These are phyloP conservation scores for Drosophila miranda DNA, from an alignment of 1,140 invertebrate species.

Conservation along the genomic window DNA sequence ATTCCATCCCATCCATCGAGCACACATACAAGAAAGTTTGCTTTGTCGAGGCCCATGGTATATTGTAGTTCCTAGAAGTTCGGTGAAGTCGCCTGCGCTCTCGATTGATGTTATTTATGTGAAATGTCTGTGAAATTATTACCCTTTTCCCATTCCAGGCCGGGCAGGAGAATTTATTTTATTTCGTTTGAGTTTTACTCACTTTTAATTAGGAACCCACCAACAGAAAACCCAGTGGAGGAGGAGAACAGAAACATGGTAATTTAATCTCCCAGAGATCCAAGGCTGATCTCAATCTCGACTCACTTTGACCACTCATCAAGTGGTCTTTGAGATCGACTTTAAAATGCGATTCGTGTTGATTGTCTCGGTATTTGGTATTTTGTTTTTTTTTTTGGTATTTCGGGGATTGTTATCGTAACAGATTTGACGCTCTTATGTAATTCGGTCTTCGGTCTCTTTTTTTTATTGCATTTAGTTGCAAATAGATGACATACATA, in stretches of 20 bases:
- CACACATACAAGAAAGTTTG: slow-evolving; percentile 59
- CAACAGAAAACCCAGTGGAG: slow-evolving; percentile 3
- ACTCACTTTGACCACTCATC: slow-evolving; percentile 76
- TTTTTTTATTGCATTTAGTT: slow-evolving; percentile 67
- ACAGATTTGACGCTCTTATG: slow-evolving; percentile 73
- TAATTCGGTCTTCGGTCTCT: slow-evolving; percentile 8
- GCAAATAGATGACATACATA: slow-evolving; percentile 74
- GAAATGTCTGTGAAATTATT: slow-evolving; percentile 80
- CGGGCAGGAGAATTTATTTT: slow-evolving; percentile 65
- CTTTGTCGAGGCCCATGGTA: slow-evolving; percentile 39
- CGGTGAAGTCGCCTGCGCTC: slow-evolving; percentile 38
- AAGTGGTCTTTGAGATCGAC: slow-evolving; percentile 62
- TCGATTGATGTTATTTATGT: slow-evolving; percentile 80
- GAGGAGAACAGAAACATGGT: slow-evolving; percentile 57
- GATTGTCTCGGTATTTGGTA: slow-evolving; percentile 46
- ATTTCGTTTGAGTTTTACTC: slow-evolving; percentile 77
- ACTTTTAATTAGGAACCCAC: slow-evolving; percentile 76
- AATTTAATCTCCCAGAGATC: slow-evolving; percentile 64
- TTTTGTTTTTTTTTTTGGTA: slow-evolving; percentile 10
- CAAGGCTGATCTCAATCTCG: slow-evolving; percentile 64
- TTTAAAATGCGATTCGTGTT: slow-evolving; percentile 69
- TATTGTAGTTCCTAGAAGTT: slow-evolving; percentile 52
- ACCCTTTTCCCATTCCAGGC: slow-evolving; percentile 55
- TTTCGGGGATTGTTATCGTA: slow-evolving; percentile 17
- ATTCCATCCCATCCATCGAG: slow-evolving; percentile 19